Base-by-base conservation (phyloP, 1,140 invertebrate genomes). In the Zelostemma sp. region DNA sequence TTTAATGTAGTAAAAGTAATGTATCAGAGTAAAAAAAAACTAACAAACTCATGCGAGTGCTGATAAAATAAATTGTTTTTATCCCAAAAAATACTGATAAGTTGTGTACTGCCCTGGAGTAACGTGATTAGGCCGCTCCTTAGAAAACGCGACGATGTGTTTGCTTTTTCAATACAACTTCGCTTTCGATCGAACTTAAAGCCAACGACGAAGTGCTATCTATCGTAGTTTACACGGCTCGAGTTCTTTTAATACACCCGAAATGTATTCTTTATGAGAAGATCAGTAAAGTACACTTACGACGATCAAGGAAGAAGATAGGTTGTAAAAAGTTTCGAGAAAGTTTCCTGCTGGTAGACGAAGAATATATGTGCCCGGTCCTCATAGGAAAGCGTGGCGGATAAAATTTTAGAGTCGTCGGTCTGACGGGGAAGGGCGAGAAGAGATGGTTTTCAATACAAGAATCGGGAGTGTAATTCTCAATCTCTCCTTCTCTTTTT, bases 381-480 rank as follows among this genome's bases (percentile, higher is more conserved):
- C 46, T 56, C 31, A 3, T 16, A 17, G 48, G 15, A 50, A 67
- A 57, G 38, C 25, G 45, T 45, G 48, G 31, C 61, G 70, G 73
- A 83, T 83, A 82, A 82, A 83, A 81, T 81, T 83, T 83, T 82
- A 83, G 75, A 80, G 77, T 74, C 79, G 55, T 56, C 47, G 54
- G 63, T 61, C 60, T 65, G 64, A 65, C 45, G 64, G 57, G 54
- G 58, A 47, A 56, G 45, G 72, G 48, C 62, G 53, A 16, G 61
- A 62, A 62, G 64, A 50, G 58, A 50, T 49, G 66, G 25, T 72
- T 78, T 80, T 79, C 78, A 74, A 79, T 80, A 78, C 71, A 67
- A 73, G 59, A 61, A 56, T 63, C 54, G 41, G 19, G 38, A 21
- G 40, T 16, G 17, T 56, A 28, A 31, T 17, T 25, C 55, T 17